These are phyloP conservation scores for Anthrax anthrax DNA, from an alignment of 2,888 invertebrate species.

Conservation along the genomic window DNA sequence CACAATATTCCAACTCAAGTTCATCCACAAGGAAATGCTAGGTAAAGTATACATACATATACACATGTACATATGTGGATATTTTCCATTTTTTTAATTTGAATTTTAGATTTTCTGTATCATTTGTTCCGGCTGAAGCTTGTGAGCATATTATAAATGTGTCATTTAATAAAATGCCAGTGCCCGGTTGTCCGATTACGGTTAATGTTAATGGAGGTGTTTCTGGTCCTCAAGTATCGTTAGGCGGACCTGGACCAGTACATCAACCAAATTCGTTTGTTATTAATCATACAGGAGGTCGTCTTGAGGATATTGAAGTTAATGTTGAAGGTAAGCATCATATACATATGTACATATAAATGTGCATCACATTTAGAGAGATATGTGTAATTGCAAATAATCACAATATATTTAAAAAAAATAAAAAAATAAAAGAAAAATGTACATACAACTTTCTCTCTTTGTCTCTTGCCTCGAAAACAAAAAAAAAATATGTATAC, in stretches of 20 bases:
- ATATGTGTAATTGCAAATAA: no score
- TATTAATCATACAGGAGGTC: conserved; percentile 71
- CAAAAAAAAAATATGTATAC: conserved; percentile 3
- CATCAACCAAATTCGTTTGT: conserved; percentile 56
- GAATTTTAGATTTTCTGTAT: conserved; percentile 74
- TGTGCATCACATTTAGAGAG: no score
- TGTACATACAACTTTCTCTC: background rate
- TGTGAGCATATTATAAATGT: conserved; percentile 93
- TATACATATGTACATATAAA: background rate
- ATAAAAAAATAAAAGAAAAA: background rate
- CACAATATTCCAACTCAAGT: conserved; percentile 92
- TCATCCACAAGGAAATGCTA: conserved; percentile 72
- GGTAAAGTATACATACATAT: conserved; percentile 17
- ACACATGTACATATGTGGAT: background rate
- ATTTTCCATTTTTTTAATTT: conserved; percentile 17
- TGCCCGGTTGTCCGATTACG: conserved; percentile 81
- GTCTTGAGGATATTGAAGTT: conserved; percentile 87
- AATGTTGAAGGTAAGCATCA: conserved; percentile 75
- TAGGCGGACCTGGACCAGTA: conserved; percentile 57
- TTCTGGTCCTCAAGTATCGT: conserved; percentile 52
- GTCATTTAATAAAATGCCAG: conserved; percentile 84
- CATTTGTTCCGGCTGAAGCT: conserved; percentile 88
- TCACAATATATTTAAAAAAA: no score
- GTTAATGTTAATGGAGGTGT: conserved; percentile 57
- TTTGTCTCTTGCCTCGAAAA: background rate